Conservation (phyloP, 2,113 vertebrate species). For the Bolborhynchus lineola region DNA sequence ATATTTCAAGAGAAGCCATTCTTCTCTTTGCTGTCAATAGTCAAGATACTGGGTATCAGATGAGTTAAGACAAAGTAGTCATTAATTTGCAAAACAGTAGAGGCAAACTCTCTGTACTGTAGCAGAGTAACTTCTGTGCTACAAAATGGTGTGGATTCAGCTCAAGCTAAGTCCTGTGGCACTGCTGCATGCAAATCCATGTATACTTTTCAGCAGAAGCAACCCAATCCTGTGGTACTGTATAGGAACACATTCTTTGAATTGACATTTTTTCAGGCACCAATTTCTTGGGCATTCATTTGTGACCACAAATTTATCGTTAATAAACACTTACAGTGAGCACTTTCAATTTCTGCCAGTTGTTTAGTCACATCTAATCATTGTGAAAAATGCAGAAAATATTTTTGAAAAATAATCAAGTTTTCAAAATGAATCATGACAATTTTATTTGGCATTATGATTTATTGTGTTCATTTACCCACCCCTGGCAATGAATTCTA, state of each 20-base stretch:
- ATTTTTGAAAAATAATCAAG: not conserved
- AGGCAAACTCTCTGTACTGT: not conserved
- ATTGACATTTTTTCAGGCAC: not conserved
- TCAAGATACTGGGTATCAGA: not conserved
- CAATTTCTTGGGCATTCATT: not conserved
- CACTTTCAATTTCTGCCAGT: not conserved
- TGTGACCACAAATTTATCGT: not conserved
- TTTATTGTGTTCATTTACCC: slow-evolving; percentile 4
- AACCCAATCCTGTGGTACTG: accelerated
- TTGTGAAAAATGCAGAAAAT: not conserved
- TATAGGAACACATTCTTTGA: not conserved
- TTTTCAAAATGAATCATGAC: slow-evolving; percentile 34
- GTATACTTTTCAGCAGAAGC: not conserved
- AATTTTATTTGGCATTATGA: slow-evolving; percentile 39
- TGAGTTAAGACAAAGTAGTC: not conserved
- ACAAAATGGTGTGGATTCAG: not conserved
- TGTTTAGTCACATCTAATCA: slow-evolving; percentile 20
- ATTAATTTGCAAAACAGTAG: not conserved
- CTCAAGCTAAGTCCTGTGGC: not conserved
- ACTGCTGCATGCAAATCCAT: not conserved
- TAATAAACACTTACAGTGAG: slow-evolving; percentile 19
- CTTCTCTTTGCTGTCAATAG: not conserved
- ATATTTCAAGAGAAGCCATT: not conserved
- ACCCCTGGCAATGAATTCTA: not conserved
- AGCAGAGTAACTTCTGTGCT: not conserved